A percentile compares a stretch with the other conserved stretches of the same genome.
Conservation (phyloP, 2,888 invertebrate species). For the Polyommatus icarus region DNA sequence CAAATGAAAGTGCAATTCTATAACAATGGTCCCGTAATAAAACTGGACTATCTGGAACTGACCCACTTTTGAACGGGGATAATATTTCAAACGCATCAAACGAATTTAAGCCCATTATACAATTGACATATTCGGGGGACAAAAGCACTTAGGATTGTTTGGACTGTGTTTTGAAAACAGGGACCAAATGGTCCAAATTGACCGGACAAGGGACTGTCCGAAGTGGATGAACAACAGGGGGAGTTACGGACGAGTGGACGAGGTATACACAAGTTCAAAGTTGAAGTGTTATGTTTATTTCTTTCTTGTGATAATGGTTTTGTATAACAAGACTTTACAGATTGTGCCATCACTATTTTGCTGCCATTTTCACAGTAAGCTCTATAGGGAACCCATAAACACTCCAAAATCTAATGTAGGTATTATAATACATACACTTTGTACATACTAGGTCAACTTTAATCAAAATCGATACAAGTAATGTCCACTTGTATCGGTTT, state of each 20-base stretch:
- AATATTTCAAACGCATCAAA: neutral
- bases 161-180: slow-evolving; percentile 74
- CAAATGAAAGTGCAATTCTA: neutral
- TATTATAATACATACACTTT: too few species aligned
- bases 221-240: slow-evolving; percentile 17
- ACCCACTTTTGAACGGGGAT: neutral
- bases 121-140: slow-evolving; percentile 67
- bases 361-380: too few species aligned
- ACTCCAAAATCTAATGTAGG: too few species aligned
- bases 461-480: too few species aligned
- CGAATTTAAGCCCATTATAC: slow-evolving; percentile 56
- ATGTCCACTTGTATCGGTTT: too few species aligned
- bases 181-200: slow-evolving; percentile 73
- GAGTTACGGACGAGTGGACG: neutral
- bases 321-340: too few species aligned
- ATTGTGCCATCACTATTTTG: too few species aligned
- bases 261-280: neutral
- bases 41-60: neutral
- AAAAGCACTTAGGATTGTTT: slow-evolving; percentile 69
- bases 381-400: too few species aligned
- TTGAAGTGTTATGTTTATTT: neutral
- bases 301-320: too few species aligned
- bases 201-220: slow-evolving; percentile 65
- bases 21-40: neutral
- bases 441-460: too few species aligned